Evolutionary conservation across 1,140 invertebrate species (phyloP).

Genomic region (Brachionus sp.): DNA sequence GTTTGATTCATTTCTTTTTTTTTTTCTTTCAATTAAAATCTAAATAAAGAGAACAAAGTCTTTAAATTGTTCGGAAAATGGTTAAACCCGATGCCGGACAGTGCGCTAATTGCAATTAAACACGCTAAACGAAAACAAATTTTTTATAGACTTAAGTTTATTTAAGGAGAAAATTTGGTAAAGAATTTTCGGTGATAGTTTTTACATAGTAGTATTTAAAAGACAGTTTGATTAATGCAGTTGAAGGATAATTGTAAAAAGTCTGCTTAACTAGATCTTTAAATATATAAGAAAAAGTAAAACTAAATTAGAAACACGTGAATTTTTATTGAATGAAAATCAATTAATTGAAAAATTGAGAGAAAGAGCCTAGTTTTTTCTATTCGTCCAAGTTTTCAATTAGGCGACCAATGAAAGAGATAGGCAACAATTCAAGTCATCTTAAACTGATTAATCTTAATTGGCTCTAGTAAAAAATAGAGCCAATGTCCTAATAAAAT

Average conservation of each 20-base stretch:
- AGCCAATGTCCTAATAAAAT: neutral
- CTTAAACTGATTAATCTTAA: neutral
- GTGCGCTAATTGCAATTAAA: slow-evolving; percentile 13
- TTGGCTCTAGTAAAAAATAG: neutral
- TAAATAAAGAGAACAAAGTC: neutral
- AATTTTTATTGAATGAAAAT: neutral
- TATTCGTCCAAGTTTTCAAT: neutral
- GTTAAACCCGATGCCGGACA: slow-evolving; percentile 2
- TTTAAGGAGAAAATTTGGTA: slow-evolving; percentile 28
- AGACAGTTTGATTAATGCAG: neutral
- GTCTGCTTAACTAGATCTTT: slow-evolving; percentile 22
- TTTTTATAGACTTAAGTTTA: slow-evolving; percentile 31
- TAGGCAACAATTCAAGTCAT: neutral
- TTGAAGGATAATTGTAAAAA: slow-evolving; percentile 35
- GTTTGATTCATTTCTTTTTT: slow-evolving; percentile 37
- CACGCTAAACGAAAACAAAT: slow-evolving; percentile 36
- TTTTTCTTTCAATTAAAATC: neutral
- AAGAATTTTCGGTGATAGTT: neutral
- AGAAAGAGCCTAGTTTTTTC: neutral
- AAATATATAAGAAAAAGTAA: neutral
- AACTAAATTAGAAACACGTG: slow-evolving; percentile 17
- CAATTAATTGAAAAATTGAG: slow-evolving; percentile 6
- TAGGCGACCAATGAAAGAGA: neutral
- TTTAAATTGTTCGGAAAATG: neutral
- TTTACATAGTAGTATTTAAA: neutral